These are phyloP conservation scores for Tringa solitaria DNA, from an alignment of 2,113 vertebrate genomes.

Conservation along the genomic window DNA sequence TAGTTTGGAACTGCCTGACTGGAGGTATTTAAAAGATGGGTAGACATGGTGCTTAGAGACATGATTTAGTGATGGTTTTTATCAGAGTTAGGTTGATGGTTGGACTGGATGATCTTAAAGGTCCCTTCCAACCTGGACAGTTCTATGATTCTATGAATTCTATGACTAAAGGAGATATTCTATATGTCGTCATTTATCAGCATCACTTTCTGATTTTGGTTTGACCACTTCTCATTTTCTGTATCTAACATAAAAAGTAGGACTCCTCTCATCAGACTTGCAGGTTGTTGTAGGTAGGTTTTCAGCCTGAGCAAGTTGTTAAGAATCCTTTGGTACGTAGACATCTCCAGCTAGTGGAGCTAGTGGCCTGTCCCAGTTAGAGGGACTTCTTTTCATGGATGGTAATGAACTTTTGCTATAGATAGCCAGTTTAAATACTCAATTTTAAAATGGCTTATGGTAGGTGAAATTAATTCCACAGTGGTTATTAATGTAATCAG, in stretches of 20 bases:
- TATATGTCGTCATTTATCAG: background rate
- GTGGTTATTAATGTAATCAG: conserved; percentile 1
- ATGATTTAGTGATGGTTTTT: too few species aligned
- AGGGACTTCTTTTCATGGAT: background rate
- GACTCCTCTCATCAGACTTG: background rate
- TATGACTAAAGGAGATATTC: background rate
- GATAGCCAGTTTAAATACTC: background rate
- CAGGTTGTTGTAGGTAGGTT: background rate
- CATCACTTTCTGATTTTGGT: background rate
- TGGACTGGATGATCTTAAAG: too few species aligned
- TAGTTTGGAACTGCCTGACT: background rate
- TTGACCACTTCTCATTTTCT: background rate
- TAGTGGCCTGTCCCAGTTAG: background rate
- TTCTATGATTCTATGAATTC: background rate
- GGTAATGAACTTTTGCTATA: background rate
- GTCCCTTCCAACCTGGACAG: too few species aligned
- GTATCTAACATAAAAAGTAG: background rate
- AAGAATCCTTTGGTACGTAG: background rate
- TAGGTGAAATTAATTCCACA: background rate
- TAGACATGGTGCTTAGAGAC: too few species aligned
- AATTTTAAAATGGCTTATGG: background rate
- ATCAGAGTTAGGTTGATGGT: too few species aligned
- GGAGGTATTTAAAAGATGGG: too few species aligned
- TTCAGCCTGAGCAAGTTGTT: background rate
- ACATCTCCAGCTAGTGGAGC: background rate